A percentile compares a stretch with the other conserved stretches of the same genome.
These are phyloP conservation scores for Esox lucius DNA, from an alignment of 2,797 vertebrate species.

Conservation along the genomic window DNA sequence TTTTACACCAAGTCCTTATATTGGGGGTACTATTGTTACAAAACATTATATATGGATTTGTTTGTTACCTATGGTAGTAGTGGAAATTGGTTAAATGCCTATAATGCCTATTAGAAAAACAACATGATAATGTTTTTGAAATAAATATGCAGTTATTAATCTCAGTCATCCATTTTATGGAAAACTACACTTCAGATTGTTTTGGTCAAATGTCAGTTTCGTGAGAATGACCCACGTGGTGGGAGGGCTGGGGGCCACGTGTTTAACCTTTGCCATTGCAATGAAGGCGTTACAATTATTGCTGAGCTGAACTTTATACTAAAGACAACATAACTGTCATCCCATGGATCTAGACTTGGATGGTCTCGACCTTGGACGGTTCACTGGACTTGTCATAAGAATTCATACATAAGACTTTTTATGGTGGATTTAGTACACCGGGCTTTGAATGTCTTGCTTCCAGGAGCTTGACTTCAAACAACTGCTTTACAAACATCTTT, in stretches of 20 bases:
- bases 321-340: slow-evolving; percentile 47
- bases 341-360: slow-evolving; percentile 46
- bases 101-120: too few relatives aligned
- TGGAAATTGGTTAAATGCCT: too few relatives aligned
- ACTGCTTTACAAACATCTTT: slow-evolving; percentile 39
- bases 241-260: slow-evolving; percentile 53
- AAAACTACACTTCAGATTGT: too few relatives aligned
- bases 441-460: slow-evolving; percentile 70
- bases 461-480: slow-evolving; percentile 65
- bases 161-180: slow-evolving; percentile 10
- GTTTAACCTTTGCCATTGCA: slow-evolving; percentile 52
- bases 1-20: too few relatives aligned
- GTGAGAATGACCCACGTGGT: slow-evolving; percentile 16
- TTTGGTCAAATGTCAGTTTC: too few relatives aligned
- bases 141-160: too few relatives aligned
- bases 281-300: slow-evolving; percentile 58
- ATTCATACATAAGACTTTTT: slow-evolving; percentile 49
- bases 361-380: slow-evolving; percentile 58
- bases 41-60: too few relatives aligned
- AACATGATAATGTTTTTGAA: too few relatives aligned
- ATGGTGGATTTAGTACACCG: slow-evolving; percentile 54
- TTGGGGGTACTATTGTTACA: too few relatives aligned
- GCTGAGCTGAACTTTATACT: slow-evolving; percentile 56
- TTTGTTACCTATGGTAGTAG: too few relatives aligned
- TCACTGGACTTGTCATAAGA: slow-evolving; percentile 64